A percentile compares a stretch with the other conserved stretches of the same genome.
Evolutionary conservation across 2,797 vertebrate species (phyloP).

Genomic region (Dromococcyx pavoninus): DNA sequence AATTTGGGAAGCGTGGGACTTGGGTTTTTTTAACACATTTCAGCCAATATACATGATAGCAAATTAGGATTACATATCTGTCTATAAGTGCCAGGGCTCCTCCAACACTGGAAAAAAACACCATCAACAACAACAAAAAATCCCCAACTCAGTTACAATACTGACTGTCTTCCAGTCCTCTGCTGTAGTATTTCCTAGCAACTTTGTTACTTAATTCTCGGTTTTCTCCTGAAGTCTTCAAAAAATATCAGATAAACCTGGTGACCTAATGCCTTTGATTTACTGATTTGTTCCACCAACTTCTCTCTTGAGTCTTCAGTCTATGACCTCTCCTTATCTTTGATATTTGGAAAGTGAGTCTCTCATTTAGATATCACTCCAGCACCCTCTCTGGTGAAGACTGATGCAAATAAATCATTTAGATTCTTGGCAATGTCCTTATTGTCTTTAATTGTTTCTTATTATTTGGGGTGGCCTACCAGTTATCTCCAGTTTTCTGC

Average conservation of each 20-base stretch:
- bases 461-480: background rate
- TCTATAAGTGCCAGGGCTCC: background rate
- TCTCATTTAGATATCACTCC: constrained; percentile 36
- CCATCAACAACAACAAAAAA: background rate
- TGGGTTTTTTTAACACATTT: background rate
- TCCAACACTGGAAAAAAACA: background rate
- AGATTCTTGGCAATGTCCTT: constrained; percentile 49
- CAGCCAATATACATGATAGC: background rate
- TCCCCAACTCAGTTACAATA: background rate
- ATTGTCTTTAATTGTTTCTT: constrained; percentile 54
- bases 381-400: constrained; percentile 35
- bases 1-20: background rate
- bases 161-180: constrained; percentile 27
- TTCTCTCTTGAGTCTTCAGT: constrained; percentile 26
- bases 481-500: background rate
- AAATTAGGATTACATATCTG: background rate
- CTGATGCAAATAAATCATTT: constrained; percentile 65
- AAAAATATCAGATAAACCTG: constrained; percentile 14
- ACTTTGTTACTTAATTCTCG: constrained; percentile 20
- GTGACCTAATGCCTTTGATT: constrained; percentile 46
- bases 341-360: constrained; percentile 44
- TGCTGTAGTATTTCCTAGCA: constrained; percentile 27
- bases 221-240: constrained; percentile 27
- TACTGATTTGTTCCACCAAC: constrained; percentile 31
- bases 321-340: constrained; percentile 34